Conservation (phyloP, 2,797 vertebrate genomes). For the Rhyacichthys aspro region DNA sequence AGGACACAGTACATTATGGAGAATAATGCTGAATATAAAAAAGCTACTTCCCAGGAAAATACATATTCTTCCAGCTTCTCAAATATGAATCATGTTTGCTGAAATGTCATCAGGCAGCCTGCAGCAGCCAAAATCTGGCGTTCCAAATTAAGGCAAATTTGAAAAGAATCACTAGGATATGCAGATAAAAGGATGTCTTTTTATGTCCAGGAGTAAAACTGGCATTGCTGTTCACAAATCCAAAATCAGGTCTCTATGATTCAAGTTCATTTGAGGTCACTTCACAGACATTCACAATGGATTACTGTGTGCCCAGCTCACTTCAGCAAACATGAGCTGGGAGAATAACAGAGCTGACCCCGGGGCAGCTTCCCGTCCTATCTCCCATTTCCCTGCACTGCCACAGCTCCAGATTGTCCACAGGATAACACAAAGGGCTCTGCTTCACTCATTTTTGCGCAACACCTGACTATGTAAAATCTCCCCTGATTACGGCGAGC, state of each 20-base stretch:
- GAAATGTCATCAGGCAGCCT: slow-evolving; percentile 25
- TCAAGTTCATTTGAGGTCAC: slow-evolving; percentile 46
- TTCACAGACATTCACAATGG: slow-evolving; percentile 50
- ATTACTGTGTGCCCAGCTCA: slow-evolving; percentile 44
- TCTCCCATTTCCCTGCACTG: slow-evolving; percentile 7
- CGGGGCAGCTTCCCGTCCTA: slow-evolving; percentile 51
- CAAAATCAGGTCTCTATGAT: slow-evolving; percentile 24
- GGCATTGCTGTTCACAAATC: slow-evolving; percentile 32
- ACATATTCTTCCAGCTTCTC: background rate
- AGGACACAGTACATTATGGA: background rate
- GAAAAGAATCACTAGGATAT: slow-evolving; percentile 22
- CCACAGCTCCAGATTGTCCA: slow-evolving; percentile 6
- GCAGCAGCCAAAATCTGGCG: slow-evolving; percentile 31
- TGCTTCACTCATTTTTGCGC: background rate
- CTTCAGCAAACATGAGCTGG: slow-evolving; percentile 33
- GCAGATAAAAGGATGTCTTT: slow-evolving; percentile 16
- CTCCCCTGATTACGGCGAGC: background rate
- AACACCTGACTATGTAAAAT: background rate
- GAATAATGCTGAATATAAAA: slow-evolving; percentile 4
- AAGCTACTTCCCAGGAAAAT: background rate
- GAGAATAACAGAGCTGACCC: slow-evolving; percentile 39
- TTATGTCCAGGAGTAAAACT: slow-evolving; percentile 26
- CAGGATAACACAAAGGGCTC: slow-evolving; percentile 13
- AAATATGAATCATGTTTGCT: slow-evolving; percentile 7
- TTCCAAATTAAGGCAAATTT: slow-evolving; percentile 41